Evolutionary conservation across 2,888 invertebrate species (phyloP).

Genomic region (Parapristionchus giblindavisi): DNA sequence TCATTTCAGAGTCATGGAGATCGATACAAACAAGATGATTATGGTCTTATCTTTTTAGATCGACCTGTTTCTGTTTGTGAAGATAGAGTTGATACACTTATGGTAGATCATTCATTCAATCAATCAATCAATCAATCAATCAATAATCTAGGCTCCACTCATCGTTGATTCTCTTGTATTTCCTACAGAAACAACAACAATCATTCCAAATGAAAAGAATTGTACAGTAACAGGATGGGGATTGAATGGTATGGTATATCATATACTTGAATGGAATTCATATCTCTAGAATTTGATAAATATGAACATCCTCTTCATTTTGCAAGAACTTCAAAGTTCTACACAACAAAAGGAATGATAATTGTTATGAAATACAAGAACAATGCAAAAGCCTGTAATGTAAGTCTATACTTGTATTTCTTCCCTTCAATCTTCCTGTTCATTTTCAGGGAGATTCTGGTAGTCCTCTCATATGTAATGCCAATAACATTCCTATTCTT

Average conservation of each 20-base stretch:
- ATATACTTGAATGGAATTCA: not conserved
- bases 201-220: not conserved
- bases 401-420: not conserved
- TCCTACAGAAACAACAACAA: conserved; percentile 12
- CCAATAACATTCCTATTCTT: conserved; percentile 12
- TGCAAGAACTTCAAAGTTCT: not conserved
- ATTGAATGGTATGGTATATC: conserved; percentile 4
- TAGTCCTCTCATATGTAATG: conserved; percentile 26
- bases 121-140: no score
- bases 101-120: no score
- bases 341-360: conserved; percentile 24
- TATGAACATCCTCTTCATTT: conserved; percentile 4
- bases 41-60: conserved; percentile 30
- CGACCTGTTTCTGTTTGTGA: conserved; percentile 18
- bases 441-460: conserved; percentile 34
- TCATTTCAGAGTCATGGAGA: not conserved
- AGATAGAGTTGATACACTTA: not conserved
- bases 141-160: not conserved
- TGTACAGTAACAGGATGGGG: conserved; percentile 31
- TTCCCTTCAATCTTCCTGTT: no score
- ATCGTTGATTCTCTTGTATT: conserved; percentile 26
- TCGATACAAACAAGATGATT: conserved; percentile 12
- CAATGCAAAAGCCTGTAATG: conserved; percentile 30
- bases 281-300: not conserved
- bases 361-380: conserved; percentile 1